Conservation (phyloP, 2,888 invertebrate species). For the Geophilus truncorum region DNA sequence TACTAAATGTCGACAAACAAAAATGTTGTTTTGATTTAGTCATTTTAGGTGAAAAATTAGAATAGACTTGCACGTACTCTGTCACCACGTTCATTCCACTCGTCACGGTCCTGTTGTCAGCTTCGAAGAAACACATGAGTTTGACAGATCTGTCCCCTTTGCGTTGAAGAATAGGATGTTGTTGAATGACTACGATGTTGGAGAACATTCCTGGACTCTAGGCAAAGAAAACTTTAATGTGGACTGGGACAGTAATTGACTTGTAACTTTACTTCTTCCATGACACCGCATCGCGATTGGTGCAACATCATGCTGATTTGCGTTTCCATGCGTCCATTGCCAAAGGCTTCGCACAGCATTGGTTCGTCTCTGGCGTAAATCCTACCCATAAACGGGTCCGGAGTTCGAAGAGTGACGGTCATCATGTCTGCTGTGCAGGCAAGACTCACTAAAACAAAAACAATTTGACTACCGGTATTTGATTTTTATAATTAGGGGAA, state of each 20-base stretch:
- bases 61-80: constrained; percentile 36
- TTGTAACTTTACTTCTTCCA: constrained; percentile 41
- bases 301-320: constrained; percentile 38
- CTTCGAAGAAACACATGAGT: constrained; percentile 53
- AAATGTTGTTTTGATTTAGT: too few relatives aligned
- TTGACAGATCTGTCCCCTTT: constrained; percentile 75
- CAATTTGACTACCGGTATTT: not conserved
- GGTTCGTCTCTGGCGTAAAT: constrained; percentile 43
- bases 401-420: constrained; percentile 43
- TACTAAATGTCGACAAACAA: too few relatives aligned
- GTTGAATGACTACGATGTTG: constrained; percentile 68
- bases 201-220: constrained; percentile 50
- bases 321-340: constrained; percentile 40
- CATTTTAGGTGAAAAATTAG: too few relatives aligned
- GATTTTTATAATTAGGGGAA: not conserved
- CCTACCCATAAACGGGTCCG: constrained; percentile 43
- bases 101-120: constrained; percentile 42
- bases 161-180: constrained; percentile 76
- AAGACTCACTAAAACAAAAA: constrained; percentile 41
- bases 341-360: constrained; percentile 41
- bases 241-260: too few relatives aligned
- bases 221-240: constrained; percentile 32
- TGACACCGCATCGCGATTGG: constrained; percentile 39
- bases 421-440: constrained; percentile 43
- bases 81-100: constrained; percentile 40